Evolutionary conservation across 1,140 invertebrate species (phyloP).

Genomic region (Drosophila pandora): DNA sequence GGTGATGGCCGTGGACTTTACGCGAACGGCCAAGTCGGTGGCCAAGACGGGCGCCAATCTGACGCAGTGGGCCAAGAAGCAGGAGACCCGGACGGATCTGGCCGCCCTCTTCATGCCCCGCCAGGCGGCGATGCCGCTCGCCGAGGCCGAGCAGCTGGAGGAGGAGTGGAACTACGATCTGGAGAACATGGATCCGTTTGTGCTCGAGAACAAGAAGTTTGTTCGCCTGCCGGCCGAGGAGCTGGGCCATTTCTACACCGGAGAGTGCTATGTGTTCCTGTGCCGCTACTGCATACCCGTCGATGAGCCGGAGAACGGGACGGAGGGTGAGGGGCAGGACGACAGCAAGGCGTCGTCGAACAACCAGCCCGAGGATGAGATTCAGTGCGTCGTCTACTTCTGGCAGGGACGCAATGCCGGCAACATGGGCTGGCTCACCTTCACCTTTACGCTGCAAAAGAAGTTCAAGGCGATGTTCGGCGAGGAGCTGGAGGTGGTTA

Average conservation of each 20-base stretch:
- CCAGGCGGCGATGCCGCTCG: slow-evolving; percentile 92
- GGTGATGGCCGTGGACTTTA: slow-evolving; percentile 99
- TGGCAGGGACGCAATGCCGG: slow-evolving; percentile 99
- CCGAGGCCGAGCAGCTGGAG: slow-evolving; percentile 95
- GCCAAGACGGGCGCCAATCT: slow-evolving; percentile 97
- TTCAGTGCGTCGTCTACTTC: slow-evolving; percentile 99
- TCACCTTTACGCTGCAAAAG: slow-evolving; percentile 98
- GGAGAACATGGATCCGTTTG: slow-evolving; percentile 98
- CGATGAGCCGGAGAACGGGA: slow-evolving; percentile 64
- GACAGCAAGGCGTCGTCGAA: slow-evolving; percentile 58
- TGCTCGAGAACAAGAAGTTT: slow-evolving; percentile 99
- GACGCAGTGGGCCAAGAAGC: slow-evolving; percentile 95
- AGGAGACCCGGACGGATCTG: slow-evolving; percentile 95
- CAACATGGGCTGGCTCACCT: slow-evolving; percentile 99
- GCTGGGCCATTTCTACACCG: slow-evolving; percentile 95
- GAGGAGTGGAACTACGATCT: slow-evolving; percentile 98
- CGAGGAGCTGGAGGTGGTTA: slow-evolving; percentile 97
- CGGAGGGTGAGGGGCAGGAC: slow-evolving; percentile 10
- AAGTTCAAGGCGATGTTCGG: slow-evolving; percentile 98
- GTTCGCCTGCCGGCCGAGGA: slow-evolving; percentile 97
- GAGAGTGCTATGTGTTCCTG: slow-evolving; percentile 99
- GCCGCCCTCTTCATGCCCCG: slow-evolving; percentile 97
- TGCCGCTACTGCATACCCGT: slow-evolving; percentile 96
- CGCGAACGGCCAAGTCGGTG: slow-evolving; percentile 98
- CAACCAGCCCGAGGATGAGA: slow-evolving; percentile 91